Evolutionary conservation across 2,797 vertebrate species (phyloP).

Genomic region (Balearica regulorum): DNA sequence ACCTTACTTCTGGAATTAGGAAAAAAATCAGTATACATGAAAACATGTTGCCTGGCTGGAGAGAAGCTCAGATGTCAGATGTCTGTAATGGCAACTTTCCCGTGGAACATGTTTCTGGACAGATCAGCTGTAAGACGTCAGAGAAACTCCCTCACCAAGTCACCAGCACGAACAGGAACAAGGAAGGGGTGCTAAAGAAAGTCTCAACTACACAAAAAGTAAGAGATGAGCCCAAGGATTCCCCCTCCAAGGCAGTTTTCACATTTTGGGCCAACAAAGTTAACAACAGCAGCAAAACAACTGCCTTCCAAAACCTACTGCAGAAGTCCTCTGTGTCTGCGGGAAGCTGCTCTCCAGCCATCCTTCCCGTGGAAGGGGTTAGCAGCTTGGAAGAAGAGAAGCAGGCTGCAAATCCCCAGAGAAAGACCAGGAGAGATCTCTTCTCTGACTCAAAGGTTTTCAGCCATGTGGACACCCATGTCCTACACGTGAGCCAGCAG

Average conservation of each 20-base stretch:
- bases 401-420: neutral
- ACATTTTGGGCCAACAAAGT: neutral
- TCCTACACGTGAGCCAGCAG: neutral
- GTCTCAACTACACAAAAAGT: neutral
- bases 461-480: neutral
- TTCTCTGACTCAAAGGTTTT: neutral
- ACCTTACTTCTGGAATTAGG: neutral
- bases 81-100: neutral
- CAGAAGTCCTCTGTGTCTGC: rapidly evolving
- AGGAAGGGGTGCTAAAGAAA: neutral
- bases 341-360: neutral
- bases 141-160: neutral
- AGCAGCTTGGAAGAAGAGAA: neutral
- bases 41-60: neutral
- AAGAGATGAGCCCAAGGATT: neutral
- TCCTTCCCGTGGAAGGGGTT: neutral
- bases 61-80: neutral
- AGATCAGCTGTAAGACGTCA: neutral
- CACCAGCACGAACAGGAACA: neutral
- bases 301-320: neutral
- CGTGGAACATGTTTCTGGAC: neutral
- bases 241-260: neutral
- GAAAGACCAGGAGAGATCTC: neutral
- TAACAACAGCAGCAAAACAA: neutral
- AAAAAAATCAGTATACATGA: neutral